Evolutionary conservation across 2,888 invertebrate genomes (phyloP), one percentile per base, ranked within the genome.

Genomic region (Chymomyza procnemis): DNA sequence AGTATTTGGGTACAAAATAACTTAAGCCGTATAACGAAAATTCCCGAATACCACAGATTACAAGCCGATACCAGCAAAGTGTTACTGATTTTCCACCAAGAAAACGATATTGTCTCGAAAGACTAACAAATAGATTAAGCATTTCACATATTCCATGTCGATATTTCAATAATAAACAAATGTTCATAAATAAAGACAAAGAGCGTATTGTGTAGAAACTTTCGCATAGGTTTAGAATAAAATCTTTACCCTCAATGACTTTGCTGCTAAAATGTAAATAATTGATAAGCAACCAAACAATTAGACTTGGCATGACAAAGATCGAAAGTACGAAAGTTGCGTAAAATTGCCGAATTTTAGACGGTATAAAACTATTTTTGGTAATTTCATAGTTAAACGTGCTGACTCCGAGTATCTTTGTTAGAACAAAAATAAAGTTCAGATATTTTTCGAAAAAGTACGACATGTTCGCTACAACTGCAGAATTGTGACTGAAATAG

Each of bases 1-100:
- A 1, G 0, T 0, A 26, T 8, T 1, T 8, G 6, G 8, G 0
- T 4, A 1, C 6, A 26, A 0, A 26, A 26, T 4, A 2, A 26
- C 0, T 26, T 3, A 12, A 0, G 6, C 34, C 12, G 34, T 41
- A 41, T 1, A 1, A 41, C 2, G 2, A 41, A 12, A 41, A 1
- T 41, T 41, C 34, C 3, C 34, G 34, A 4, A 41, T 12, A 4
- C 34, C 9, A 41, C 9, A 41, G 9, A 41, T 41, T 12, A 41
- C 34, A 3, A 41, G 12, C 34, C 12, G 34, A 5, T 41, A 41
- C 9, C 34, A 12, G 34, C 12, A 3, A 9, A 41, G 12, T 5
- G 2, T 41, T 12, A 41, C 9, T 2, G 34, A 41, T 41, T 12
- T 1, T 5, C 34, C 34, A 41, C 9, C 9, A 12, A 41, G 34